phyloP scores from a whole-genome alignment of 2,113 vertebrate species.

The Dolichotis patagonum region DNA sequence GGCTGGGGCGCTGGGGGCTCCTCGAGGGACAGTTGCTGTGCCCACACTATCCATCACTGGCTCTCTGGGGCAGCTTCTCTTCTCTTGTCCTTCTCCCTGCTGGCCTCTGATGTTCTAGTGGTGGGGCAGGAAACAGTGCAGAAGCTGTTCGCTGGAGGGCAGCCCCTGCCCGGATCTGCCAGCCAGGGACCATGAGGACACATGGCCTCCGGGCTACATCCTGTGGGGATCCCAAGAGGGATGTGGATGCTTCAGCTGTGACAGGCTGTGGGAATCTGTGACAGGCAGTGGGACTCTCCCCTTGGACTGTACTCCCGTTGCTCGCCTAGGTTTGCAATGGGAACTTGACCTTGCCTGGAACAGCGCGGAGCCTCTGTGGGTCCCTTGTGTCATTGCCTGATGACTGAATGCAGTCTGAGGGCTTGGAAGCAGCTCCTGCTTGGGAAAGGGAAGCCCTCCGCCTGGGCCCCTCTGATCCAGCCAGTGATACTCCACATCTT shows the following conservation, averaged over 20 bases:
- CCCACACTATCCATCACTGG: rapidly evolving
- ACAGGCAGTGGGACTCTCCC: neutral
- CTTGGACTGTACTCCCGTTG: neutral
- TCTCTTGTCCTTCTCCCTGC: neutral
- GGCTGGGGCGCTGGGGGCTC: neutral
- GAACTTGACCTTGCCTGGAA: neutral
- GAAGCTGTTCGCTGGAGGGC: neutral
- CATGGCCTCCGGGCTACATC: neutral
- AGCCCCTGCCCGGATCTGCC: neutral
- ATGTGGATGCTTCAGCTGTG: too few relatives aligned
- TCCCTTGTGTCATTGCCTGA: neutral
- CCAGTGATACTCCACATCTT: neutral
- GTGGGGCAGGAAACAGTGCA: neutral
- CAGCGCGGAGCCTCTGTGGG: rapidly evolving
- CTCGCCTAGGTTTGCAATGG: neutral
- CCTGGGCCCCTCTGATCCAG: neutral
- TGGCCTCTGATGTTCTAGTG: neutral
- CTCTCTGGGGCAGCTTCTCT: neutral
- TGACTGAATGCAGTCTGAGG: rapidly evolving
- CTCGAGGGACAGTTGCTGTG: neutral
- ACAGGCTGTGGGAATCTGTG: neutral
- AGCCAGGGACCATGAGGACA: too few relatives aligned
- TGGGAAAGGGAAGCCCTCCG: neutral
- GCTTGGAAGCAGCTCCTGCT: neutral
- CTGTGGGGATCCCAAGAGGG: neutral